Percentiles rank a stretch among this genome's conserved stretches.
Evolutionary conservation across 2,797 vertebrate genomes (phyloP).

Genomic region (Psittacula echo): DNA sequence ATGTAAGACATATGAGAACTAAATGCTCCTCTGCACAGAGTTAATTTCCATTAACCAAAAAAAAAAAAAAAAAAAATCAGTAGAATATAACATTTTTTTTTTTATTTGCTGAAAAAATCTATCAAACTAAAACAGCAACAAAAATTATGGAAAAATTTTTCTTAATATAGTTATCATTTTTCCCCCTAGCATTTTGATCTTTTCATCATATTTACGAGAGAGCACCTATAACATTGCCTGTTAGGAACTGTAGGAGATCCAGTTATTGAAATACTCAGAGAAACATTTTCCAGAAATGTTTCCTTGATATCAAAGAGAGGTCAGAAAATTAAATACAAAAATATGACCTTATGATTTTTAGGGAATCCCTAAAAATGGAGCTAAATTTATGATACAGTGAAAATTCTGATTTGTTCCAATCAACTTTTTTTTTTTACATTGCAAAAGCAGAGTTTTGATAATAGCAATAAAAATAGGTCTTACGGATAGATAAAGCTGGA

Average conservation of each 20-base stretch:
- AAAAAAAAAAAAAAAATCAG: background rate
- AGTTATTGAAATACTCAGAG: background rate
- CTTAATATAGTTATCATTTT: background rate
- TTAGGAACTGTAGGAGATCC: background rate
- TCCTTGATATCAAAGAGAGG: background rate
- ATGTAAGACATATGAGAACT: background rate
- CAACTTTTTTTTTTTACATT: background rate
- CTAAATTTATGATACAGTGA: background rate
- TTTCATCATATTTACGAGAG: background rate
- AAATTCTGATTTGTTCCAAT: background rate
- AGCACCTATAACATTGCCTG: background rate
- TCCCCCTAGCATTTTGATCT: background rate
- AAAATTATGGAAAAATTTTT: background rate
- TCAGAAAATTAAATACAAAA: background rate
- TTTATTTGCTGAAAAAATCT: background rate
- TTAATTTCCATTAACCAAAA: background rate
- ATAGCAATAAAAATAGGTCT: background rate
- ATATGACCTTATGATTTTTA: background rate
- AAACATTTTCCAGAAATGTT: background rate
- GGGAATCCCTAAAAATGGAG: background rate
- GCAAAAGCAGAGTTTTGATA: background rate
- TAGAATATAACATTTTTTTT: background rate
- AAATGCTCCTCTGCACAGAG: background rate
- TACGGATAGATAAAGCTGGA: background rate
- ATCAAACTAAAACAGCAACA: background rate